Evolutionary conservation across 2,888 invertebrate genomes (phyloP).

Genomic region (Tetheella fluctuosa): DNA sequence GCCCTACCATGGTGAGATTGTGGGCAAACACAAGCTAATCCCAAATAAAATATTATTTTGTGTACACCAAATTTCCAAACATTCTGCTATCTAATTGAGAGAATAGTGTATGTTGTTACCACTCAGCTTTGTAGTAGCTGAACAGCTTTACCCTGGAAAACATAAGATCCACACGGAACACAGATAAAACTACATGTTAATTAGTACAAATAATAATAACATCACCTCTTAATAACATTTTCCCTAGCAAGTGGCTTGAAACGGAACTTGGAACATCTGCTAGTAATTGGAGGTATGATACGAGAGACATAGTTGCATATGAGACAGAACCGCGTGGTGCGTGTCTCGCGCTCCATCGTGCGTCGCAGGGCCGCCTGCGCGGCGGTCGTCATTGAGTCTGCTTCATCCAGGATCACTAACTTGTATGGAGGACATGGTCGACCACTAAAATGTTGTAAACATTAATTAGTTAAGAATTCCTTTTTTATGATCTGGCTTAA

Average conservation of each 20-base stretch:
- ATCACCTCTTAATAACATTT: slow-evolving; percentile 85
- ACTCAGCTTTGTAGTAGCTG: too few relatives aligned
- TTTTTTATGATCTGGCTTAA: too few relatives aligned
- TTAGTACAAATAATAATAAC: too few relatives aligned
- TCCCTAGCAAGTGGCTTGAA: slow-evolving; percentile 94
- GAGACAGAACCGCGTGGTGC: slow-evolving; percentile 97
- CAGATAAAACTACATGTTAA: too few relatives aligned
- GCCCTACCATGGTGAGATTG: too few relatives aligned
- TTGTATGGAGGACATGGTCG: slow-evolving; percentile 97
- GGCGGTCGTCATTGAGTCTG: slow-evolving; percentile 98
- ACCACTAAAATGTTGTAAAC: slow-evolving; percentile 81
- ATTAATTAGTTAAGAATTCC: slow-evolving; percentile 1
- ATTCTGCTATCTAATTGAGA: too few relatives aligned
- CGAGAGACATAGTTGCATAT: slow-evolving; percentile 99
- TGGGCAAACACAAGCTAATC: too few relatives aligned
- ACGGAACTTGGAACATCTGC: slow-evolving; percentile 98
- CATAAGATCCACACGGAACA: too few relatives aligned
- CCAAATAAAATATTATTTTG: too few relatives aligned
- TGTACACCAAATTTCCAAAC: too few relatives aligned
- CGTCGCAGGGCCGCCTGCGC: slow-evolving; percentile 98
- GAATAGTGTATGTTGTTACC: too few relatives aligned
- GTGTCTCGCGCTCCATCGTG: slow-evolving; percentile 98
- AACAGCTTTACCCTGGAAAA: too few relatives aligned
- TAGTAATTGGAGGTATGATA: slow-evolving; percentile 98
- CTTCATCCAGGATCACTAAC: slow-evolving; percentile 98